A percentile compares a stretch with the other conserved stretches of the same genome.
Conservation (phyloP, 2,797 vertebrate genomes). For the Paramormyrops hopkinsi region DNA sequence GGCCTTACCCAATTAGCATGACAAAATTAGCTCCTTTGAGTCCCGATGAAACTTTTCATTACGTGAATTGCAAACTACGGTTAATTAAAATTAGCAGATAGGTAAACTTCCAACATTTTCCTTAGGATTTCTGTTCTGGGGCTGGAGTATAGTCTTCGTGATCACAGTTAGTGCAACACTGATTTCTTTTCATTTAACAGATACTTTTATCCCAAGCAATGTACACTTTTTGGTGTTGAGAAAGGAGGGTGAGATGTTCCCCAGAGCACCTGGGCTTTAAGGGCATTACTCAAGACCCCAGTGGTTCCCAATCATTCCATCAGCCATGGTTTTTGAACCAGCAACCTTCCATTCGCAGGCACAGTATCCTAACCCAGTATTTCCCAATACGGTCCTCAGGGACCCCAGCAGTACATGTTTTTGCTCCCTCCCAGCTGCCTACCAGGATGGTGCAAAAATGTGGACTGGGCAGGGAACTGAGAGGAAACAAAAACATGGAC, state of each 20-base stretch:
- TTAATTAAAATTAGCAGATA: conserved; percentile 53
- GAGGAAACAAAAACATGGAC: not conserved
- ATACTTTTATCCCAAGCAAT: not conserved
- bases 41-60: conserved; percentile 48
- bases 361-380: not conserved
- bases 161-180: conserved; percentile 36
- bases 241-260: not conserved
- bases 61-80: conserved; percentile 41
- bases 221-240: not conserved
- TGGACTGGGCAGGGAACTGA: not conserved
- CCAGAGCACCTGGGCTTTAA: not conserved
- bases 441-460: not conserved
- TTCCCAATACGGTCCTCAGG: not conserved
- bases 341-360: not conserved
- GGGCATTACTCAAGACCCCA: not conserved
- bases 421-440: not conserved
- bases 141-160: conserved; percentile 44
- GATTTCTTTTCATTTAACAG: conserved; percentile 11
- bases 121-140: conserved; percentile 6
- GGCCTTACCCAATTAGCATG: conserved; percentile 39
- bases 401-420: not conserved
- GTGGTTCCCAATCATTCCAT: not conserved
- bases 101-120: conserved; percentile 37
- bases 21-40: conserved; percentile 43
- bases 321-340: not conserved